phyloP scores from a whole-genome alignment of 2,797 vertebrate species.

The Sus cebifrons region DNA sequence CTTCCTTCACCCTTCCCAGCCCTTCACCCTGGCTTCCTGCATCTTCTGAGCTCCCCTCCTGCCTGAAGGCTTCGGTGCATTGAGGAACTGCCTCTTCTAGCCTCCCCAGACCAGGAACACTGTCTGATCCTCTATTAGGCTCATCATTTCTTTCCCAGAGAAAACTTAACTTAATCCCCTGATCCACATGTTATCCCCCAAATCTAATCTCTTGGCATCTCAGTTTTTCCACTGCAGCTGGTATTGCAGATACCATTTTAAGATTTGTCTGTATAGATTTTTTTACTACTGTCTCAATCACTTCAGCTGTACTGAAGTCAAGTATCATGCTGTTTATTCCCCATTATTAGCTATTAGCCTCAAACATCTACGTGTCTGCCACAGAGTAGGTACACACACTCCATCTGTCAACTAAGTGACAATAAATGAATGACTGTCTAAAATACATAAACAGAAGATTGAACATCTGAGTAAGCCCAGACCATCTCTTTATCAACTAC shows the following conservation, averaged over 20 bases:
- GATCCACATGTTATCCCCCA: not conserved
- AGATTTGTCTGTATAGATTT: not conserved
- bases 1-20: not conserved
- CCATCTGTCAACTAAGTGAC: not conserved
- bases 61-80: not conserved
- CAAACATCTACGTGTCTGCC: not conserved
- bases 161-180: not conserved
- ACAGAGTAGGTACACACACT: not conserved
- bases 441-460: not conserved
- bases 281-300: not conserved
- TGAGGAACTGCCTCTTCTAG: accelerated
- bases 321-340: not conserved
- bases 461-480: not conserved
- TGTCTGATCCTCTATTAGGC: not conserved
- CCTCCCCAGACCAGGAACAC: not conserved
- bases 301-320: not conserved
- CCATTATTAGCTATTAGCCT: slow-evolving; percentile 17
- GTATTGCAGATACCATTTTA: not conserved
- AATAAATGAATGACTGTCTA: not conserved
- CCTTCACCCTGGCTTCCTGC: not conserved
- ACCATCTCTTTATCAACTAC: slow-evolving; percentile 16
- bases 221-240: not conserved
- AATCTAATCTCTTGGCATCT: not conserved
- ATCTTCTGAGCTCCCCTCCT: not conserved
- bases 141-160: not conserved